These are phyloP conservation scores for Embidobia sp. DNA, from an alignment of 2,888 invertebrate genomes.

Conservation along the genomic window DNA sequence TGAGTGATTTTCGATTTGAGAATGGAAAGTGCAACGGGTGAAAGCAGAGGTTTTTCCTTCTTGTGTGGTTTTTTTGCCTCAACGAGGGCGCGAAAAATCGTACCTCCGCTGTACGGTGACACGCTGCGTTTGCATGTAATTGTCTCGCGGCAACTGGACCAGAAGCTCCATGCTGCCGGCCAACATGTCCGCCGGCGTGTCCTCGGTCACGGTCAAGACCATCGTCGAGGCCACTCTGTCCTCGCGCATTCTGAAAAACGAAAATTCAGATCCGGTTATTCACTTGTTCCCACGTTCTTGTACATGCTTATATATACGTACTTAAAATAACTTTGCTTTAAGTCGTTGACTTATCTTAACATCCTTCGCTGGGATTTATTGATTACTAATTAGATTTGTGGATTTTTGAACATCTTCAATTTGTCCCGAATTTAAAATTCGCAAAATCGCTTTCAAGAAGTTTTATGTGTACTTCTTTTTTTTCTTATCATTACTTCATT, in stretches of 20 bases:
- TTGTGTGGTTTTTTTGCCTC: background rate
- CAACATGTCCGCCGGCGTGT: constrained; percentile 87
- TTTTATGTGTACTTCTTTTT: too few relatives aligned
- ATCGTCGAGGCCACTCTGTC: constrained; percentile 76
- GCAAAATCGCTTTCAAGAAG: too few relatives aligned
- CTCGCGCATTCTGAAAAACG: constrained; percentile 74
- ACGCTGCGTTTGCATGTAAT: constrained; percentile 76
- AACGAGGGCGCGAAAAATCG: background rate
- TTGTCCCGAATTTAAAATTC: too few relatives aligned
- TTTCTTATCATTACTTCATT: too few relatives aligned
- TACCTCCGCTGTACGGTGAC: constrained; percentile 79
- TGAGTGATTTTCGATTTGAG: constrained; percentile 63
- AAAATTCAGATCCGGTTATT: constrained; percentile 11
- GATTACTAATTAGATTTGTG: too few relatives aligned
- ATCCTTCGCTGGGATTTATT: too few relatives aligned
- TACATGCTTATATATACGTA: too few relatives aligned
- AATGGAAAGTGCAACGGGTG: constrained; percentile 37
- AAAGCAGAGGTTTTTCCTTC: too few relatives aligned
- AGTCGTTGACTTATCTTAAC: too few relatives aligned
- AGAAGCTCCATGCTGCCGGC: constrained; percentile 87
- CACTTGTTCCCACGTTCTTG: background rate
- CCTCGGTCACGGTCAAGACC: constrained; percentile 84
- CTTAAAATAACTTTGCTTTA: too few relatives aligned
- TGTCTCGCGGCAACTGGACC: constrained; percentile 84
- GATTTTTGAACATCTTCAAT: too few relatives aligned